Base-by-base conservation (phyloP, 2,797 vertebrate species). In the Takifugu ocellatus region DNA sequence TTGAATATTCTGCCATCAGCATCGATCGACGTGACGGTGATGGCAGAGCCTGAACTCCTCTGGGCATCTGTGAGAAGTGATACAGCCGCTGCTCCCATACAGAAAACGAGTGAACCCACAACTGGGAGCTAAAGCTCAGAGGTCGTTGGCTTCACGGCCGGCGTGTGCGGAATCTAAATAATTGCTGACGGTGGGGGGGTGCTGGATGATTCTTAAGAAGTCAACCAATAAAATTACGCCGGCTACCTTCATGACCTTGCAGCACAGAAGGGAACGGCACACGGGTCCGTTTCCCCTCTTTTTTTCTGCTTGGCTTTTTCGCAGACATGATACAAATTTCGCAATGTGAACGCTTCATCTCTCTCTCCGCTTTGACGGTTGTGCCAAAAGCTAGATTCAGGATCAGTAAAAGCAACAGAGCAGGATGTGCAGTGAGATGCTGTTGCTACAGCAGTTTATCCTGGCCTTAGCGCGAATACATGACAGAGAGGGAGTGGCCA, bases 401-500 rank as follows among this genome's bases (percentile, higher is more conserved):
- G 44, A 46, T 46, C 44, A 46, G 52, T 54, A 42, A 51, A 62
- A 73, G 48, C 21, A 60, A 52, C 57, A 49, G 10, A 61, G 17
- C 26, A 49, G 49, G 48, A 61, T 51, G 50, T 61, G 57, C 21
- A 57, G 46, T 31, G 55, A 44, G 60, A 68, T 66, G 58, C 60
- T 70, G 47, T 59, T 68, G 63, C 77, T 54, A 33, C 1, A 6
- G 54, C 52, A 64, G 59, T 72, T 78, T 78, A 76, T 79, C 54
- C 65, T 59, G 49, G 56, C 67, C 69, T 68, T 61, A 72, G 66
- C 39, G 56, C 50, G 68, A 77, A 76, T 72, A 77, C 51, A 78
- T 79, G 70, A 66, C 75, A 77, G 58, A 66, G 65, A 72, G 73
- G 79, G 81, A 75, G 81, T 74, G 81, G 72, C 25, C 8, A 27